Evolutionary conservation across 2,797 vertebrate species (phyloP).

Genomic region (Rhinichthys osculus): DNA sequence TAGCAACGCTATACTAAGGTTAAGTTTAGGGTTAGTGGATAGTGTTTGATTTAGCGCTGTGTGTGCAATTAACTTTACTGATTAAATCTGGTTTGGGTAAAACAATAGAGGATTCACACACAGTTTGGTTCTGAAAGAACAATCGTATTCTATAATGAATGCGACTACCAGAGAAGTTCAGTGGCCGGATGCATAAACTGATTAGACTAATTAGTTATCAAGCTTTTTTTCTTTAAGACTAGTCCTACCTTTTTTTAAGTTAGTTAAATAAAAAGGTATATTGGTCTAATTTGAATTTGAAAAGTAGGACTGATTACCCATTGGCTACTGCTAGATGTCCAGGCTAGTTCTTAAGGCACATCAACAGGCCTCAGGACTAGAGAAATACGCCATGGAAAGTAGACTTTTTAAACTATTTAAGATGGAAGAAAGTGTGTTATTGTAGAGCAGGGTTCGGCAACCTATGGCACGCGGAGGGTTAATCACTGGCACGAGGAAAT

Average conservation of each 20-base stretch:
- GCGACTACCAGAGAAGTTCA: not conserved
- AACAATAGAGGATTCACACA: not conserved
- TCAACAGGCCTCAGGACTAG: not conserved
- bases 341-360: not conserved
- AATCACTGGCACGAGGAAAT: not conserved
- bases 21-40: not conserved
- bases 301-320: too few relatives aligned
- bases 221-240: not conserved
- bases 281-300: not conserved
- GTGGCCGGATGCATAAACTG: not conserved
- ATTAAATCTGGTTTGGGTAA: not conserved
- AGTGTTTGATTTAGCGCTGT: not conserved
- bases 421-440: not conserved
- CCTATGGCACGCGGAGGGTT: not conserved
- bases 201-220: not conserved
- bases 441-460: not conserved
- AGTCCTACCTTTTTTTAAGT: not conserved
- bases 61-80: too few relatives aligned
- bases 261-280: not conserved
- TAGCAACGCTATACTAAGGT: not conserved
- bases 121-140: conserved; percentile 7
- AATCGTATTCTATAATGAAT: not conserved
- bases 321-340: not conserved
- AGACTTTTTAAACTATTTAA: not conserved
- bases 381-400: not conserved